phyloP scores from a whole-genome alignment of 2,888 invertebrate species.

The Archips crataeganus region DNA sequence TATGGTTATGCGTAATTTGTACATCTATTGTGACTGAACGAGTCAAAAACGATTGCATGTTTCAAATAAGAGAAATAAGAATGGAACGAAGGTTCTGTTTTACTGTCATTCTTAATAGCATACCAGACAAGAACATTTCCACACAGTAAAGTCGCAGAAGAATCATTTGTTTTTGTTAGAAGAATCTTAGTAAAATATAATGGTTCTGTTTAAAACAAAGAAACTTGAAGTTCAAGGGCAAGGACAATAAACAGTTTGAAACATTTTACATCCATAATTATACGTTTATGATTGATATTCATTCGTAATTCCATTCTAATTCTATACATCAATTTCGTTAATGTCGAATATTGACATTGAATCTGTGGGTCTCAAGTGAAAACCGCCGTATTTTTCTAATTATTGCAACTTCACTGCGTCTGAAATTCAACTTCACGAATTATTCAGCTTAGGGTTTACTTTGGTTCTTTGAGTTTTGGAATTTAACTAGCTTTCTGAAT shows the following conservation, averaged over 20 bases:
- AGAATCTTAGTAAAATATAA: too few species aligned
- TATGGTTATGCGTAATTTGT: too few species aligned
- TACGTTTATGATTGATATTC: too few species aligned
- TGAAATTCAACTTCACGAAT: slow-evolving; percentile 6
- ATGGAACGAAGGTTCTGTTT: too few species aligned
- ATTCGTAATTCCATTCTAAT: too few species aligned
- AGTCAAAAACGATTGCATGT: neutral
- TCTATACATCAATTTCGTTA: neutral
- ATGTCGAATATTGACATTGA: neutral
- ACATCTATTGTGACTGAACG: too few species aligned
- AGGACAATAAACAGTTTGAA: too few species aligned
- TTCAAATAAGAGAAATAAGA: neutral
- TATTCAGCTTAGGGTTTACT: neutral
- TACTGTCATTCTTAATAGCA: neutral
- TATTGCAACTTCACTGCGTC: slow-evolving; percentile 12
- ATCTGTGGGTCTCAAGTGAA: neutral
- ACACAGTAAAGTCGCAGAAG: too few species aligned
- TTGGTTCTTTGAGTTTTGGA: slow-evolving; percentile 6
- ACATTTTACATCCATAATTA: neutral
- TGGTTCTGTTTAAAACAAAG: neutral
- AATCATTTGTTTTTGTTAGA: too few species aligned
- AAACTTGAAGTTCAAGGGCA: neutral
- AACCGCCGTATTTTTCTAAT: slow-evolving; percentile 1
- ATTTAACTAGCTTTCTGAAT: neutral
- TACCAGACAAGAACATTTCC: neutral